Percentiles rank a stretch among this genome's conserved stretches.
phyloP scores from a whole-genome alignment of 1,140 invertebrate genomes.

The Meteorus sp. region DNA sequence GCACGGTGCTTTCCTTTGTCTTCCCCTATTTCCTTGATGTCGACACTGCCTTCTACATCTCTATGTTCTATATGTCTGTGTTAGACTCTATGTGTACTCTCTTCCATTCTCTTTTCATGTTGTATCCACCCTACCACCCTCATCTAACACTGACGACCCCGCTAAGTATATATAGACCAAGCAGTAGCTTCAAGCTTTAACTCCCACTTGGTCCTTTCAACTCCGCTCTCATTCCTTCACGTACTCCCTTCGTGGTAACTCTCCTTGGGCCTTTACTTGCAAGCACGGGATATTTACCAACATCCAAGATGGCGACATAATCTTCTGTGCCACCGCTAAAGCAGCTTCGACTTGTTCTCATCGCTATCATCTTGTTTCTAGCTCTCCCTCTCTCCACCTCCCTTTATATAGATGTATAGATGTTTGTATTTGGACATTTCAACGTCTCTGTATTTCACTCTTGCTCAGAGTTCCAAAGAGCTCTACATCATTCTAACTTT shows the following conservation, averaged over 20 bases:
- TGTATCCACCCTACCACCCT: neutral
- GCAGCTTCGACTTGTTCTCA: neutral
- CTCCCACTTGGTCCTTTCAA: slow-evolving; percentile 20
- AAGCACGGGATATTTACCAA: slow-evolving; percentile 41
- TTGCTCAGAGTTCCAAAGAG: no score
- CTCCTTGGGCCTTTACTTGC: no score
- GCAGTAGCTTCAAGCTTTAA: neutral
- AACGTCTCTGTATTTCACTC: neutral
- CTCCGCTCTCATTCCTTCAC: slow-evolving; percentile 3
- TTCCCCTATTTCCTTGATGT: neutral
- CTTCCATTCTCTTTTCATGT: neutral
- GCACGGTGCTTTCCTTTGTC: slow-evolving; percentile 6
- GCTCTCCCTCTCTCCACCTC: no score
- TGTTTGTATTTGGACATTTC: neutral
- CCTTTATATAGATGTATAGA: neutral
- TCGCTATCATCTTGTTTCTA: no score
- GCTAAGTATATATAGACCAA: no score
- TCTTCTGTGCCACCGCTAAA: slow-evolving; percentile 17
- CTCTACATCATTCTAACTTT: no score
- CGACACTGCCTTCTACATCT: neutral
- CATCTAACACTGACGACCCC: neutral
- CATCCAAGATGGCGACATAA: slow-evolving; percentile 53
- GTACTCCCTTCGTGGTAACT: no score
- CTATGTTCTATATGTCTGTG: no score
- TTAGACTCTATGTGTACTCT: no score